Conservation (phyloP, 2,888 invertebrate genomes). For the Eulithis prunata region DNA sequence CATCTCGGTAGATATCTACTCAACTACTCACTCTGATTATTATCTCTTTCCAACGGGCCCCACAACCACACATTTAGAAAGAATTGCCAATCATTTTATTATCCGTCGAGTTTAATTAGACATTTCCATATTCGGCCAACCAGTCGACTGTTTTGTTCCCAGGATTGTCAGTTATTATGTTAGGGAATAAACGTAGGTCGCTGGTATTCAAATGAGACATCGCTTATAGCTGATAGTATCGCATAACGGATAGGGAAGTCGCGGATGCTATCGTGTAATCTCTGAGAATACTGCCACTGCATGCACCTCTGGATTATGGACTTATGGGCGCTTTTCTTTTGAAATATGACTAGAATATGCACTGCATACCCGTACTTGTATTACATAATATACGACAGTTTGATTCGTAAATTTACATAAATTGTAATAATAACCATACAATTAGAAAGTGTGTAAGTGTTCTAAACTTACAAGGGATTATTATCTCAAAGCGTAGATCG, state of each 20-base stretch:
- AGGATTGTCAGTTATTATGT: constrained; percentile 61
- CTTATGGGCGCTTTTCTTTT: constrained; percentile 47
- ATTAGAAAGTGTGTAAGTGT: constrained; percentile 25
- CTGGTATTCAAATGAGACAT: constrained; percentile 77
- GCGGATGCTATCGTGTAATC: constrained; percentile 61
- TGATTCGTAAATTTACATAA: constrained; percentile 5
- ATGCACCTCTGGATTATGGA: constrained; percentile 58
- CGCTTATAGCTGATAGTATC: constrained; percentile 66
- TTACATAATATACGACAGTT: constrained; percentile 15
- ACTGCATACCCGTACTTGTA: constrained; percentile 3
- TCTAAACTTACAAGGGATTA: constrained; percentile 46
- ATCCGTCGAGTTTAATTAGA: constrained; percentile 37
- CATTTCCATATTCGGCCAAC: constrained; percentile 42
- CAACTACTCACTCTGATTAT: constrained; percentile 35
- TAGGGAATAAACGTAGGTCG: constrained; percentile 62
- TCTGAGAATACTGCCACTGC: constrained; percentile 36
- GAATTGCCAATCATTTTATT: constrained; percentile 19
- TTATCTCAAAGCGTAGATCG: constrained; percentile 41
- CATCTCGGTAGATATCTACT: constrained; percentile 60
- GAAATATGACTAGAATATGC: constrained; percentile 30
- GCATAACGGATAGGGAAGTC: constrained; percentile 76
- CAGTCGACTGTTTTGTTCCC: constrained; percentile 48
- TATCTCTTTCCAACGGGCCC: constrained; percentile 27
- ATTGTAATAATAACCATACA: constrained; percentile 7
- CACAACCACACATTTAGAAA: constrained; percentile 19